phyloP scores from a whole-genome alignment of 2,797 vertebrate genomes.

The Spinus olivaceus region DNA sequence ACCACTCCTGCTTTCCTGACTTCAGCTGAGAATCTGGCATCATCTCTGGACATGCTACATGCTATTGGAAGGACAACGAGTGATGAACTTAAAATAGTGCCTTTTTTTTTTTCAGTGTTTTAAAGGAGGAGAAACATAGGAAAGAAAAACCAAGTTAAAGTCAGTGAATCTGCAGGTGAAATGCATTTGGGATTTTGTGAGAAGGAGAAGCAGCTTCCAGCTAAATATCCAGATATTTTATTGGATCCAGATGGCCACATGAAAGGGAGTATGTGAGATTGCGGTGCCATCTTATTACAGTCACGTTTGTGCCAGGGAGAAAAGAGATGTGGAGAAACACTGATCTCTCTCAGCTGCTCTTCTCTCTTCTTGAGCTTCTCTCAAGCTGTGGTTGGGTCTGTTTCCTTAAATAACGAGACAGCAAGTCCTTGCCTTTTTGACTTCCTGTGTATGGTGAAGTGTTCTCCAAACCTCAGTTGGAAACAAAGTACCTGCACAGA shows the following conservation, averaged over 20 bases:
- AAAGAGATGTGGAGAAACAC: constrained; percentile 19
- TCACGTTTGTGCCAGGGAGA: constrained; percentile 19
- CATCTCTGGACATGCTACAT: constrained; percentile 53
- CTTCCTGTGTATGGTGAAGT: neutral
- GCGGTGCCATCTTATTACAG: neutral
- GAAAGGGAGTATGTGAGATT: neutral
- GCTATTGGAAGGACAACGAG: constrained; percentile 50
- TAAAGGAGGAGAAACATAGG: neutral
- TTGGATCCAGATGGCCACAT: neutral
- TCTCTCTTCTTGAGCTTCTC: neutral
- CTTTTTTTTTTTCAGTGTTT: neutral
- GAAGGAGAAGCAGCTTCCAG: constrained; percentile 28
- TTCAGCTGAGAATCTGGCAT: constrained; percentile 18
- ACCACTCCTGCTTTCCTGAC: neutral
- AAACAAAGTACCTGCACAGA: constrained; percentile 35
- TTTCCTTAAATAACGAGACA: neutral
- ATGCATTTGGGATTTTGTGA: neutral
- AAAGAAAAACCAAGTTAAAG: constrained; percentile 32
- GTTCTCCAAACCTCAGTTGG: neutral
- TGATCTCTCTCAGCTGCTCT: neutral
- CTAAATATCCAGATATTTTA: neutral
- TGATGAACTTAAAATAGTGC: constrained; percentile 4
- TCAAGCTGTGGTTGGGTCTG: neutral
- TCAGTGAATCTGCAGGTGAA: constrained; percentile 8
- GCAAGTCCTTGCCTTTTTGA: neutral